These are phyloP conservation scores for Cetoscarus ocellatus DNA, from an alignment of 2,797 vertebrate species.

Conservation along the genomic window DNA sequence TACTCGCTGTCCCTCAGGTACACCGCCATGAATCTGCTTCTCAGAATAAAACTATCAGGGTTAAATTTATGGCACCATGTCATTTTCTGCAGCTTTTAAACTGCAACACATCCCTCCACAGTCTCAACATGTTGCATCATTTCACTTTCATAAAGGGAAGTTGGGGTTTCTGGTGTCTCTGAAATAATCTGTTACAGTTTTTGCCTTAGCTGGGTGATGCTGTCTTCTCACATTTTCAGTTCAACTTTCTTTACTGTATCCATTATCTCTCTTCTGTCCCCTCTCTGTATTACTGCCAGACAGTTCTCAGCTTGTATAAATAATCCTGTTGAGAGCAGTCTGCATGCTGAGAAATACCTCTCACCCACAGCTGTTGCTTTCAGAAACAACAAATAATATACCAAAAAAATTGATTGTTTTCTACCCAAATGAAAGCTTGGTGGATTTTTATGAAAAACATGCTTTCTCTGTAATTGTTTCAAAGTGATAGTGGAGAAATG, in stretches of 20 bases:
- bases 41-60: not conserved
- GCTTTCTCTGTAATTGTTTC: too few relatives aligned
- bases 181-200: not conserved
- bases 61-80: not conserved
- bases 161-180: too few relatives aligned
- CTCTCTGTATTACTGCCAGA: not conserved
- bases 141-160: not conserved
- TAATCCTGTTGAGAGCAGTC: constrained; percentile 26
- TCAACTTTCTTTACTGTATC: constrained; percentile 9
- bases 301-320: constrained; percentile 3
- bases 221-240: constrained; percentile 9
- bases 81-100: not conserved
- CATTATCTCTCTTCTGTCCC: constrained; percentile 1
- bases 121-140: constrained; percentile 8
- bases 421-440: not conserved
- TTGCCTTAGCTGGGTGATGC: constrained; percentile 27
- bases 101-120: not conserved
- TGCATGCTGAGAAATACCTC: constrained; percentile 10
- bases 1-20: constrained; percentile 95
- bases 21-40: accelerated
- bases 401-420: not conserved
- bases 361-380: not conserved
- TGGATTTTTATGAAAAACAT: too few relatives aligned
- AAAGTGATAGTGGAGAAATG: not conserved
- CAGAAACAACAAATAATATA: not conserved